Evolutionary conservation across 2,113 vertebrate genomes (phyloP).

Genomic region (Cariama cristata): DNA sequence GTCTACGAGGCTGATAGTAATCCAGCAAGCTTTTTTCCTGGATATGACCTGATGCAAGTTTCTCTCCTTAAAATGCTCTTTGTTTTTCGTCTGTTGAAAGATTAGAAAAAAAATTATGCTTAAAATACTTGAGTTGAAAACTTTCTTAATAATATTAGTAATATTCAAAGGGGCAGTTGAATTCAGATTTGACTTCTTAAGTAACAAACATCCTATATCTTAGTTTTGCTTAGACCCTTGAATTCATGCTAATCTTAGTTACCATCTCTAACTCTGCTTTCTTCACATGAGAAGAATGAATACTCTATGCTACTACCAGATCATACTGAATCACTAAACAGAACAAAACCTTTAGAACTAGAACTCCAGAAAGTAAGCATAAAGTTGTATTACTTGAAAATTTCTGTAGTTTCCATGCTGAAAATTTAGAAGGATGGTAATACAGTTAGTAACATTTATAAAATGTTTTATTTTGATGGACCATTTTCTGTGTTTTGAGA

Average conservation of each 20-base stretch:
- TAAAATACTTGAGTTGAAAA: not conserved
- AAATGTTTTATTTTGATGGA: not conserved
- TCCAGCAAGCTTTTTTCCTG: not conserved
- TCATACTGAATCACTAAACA: not conserved
- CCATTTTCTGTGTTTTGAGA: constrained; percentile 5
- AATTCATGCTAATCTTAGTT: not conserved
- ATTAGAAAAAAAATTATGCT: not conserved
- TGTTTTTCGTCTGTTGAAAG: not conserved
- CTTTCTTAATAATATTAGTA: not conserved
- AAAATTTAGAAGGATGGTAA: not conserved
- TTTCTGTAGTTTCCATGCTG: not conserved
- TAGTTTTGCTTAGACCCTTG: not conserved
- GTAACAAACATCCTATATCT: not conserved
- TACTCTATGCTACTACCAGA: not conserved
- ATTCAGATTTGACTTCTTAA: not conserved
- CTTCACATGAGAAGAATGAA: not conserved
- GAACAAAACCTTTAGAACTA: not conserved
- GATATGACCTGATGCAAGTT: not conserved
- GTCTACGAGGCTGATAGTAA: not conserved
- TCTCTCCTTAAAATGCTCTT: not conserved
- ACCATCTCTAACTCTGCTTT: not conserved
- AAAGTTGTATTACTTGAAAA: not conserved
- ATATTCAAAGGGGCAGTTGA: not conserved
- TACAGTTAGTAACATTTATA: not conserved
- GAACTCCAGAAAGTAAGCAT: not conserved